Percentiles rank a stretch among this genome's conserved stretches.
These are phyloP conservation scores for Resseliella maxima DNA, from an alignment of 2,888 invertebrate species.

Conservation along the genomic window DNA sequence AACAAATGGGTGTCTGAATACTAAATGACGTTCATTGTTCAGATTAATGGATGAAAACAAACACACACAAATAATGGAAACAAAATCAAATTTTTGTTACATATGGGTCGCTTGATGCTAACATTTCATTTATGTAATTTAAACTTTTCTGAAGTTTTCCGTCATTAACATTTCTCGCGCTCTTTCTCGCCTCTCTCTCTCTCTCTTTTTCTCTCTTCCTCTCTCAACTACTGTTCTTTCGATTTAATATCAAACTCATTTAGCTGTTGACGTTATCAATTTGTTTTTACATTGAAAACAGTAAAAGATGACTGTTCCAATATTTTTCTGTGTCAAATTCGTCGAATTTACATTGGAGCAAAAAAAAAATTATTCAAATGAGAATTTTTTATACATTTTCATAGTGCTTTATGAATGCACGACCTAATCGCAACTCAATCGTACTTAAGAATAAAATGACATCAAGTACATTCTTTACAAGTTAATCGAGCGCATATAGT, in stretches of 20 bases:
- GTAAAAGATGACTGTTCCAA: too few relatives aligned
- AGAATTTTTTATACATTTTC: background rate
- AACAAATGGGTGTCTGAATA: background rate
- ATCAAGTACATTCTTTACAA: background rate
- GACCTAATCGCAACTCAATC: conserved; percentile 13
- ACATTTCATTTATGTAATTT: background rate
- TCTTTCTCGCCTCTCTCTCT: background rate
- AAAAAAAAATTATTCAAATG: too few relatives aligned
- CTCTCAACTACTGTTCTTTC: background rate
- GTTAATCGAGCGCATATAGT: conserved; percentile 18
- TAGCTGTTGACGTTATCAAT: too few relatives aligned
- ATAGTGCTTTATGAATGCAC: background rate
- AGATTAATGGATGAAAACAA: background rate
- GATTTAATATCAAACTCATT: too few relatives aligned
- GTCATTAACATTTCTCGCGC: background rate
- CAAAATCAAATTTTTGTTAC: background rate
- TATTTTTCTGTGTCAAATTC: too few relatives aligned
- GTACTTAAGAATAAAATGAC: background rate
- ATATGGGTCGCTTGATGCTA: background rate
- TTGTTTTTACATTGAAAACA: too few relatives aligned
- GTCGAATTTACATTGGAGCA: too few relatives aligned
- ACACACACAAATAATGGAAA: too few relatives aligned
- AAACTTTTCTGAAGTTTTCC: background rate
- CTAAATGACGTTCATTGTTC: background rate
- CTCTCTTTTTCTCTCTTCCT: background rate